These are phyloP conservation scores for Chalcis sispes DNA, from an alignment of 2,888 invertebrate species.

Conservation along the genomic window DNA sequence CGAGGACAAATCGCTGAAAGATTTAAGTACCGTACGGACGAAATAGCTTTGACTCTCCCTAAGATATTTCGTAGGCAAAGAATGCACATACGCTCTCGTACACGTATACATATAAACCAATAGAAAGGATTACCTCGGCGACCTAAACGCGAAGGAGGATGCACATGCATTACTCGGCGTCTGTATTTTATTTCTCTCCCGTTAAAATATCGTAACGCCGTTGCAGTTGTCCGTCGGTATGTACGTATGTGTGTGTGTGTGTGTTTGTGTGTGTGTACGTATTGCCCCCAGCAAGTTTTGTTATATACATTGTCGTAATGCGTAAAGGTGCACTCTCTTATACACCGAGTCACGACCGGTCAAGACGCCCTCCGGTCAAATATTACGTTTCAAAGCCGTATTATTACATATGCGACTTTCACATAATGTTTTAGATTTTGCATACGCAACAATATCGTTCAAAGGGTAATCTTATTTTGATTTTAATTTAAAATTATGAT, in stretches of 20 bases:
- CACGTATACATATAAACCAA: too few relatives aligned
- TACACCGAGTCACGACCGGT: neutral
- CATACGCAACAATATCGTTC: too few relatives aligned
- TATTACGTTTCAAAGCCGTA: too few relatives aligned
- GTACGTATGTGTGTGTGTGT: too few relatives aligned
- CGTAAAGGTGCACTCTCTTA: neutral
- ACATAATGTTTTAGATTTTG: too few relatives aligned
- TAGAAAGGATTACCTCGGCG: conserved; percentile 6
- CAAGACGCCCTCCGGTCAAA: conserved; percentile 14
- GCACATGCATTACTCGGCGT: neutral
- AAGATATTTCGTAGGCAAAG: conserved; percentile 8
- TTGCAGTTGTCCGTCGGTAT: conserved; percentile 3
- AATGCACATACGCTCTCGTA: conserved; percentile 11
- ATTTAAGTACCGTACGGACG: neutral
- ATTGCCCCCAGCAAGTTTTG: too few relatives aligned
- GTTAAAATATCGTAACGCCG: conserved; percentile 14
- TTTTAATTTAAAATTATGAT: too few relatives aligned
- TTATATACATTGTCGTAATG: conserved; percentile 34
- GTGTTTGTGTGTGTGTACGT: too few relatives aligned
- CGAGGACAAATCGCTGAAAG: conserved; percentile 10
- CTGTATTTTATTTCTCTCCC: neutral
- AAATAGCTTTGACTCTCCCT: neutral
- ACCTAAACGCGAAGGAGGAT: neutral
- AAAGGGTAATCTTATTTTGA: too few relatives aligned
- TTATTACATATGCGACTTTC: too few relatives aligned